Evolutionary conservation across 2,797 vertebrate species (phyloP), one percentile per base, ranked within the genome.

Genomic region (Thalassophryne amazonica): DNA sequence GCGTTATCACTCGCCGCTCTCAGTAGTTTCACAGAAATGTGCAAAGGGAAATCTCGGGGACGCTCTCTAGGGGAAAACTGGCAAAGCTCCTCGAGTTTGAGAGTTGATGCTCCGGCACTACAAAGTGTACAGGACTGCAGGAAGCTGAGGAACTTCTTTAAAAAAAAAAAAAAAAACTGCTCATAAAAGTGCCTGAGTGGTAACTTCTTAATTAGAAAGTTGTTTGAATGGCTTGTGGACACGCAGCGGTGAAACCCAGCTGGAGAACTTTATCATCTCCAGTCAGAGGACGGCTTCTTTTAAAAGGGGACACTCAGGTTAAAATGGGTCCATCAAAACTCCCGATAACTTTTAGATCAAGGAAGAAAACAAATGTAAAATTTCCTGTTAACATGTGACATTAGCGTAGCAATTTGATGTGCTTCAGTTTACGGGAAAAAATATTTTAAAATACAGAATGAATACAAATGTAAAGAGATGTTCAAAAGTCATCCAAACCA

Each of bases 201-300:
- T 73, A 72, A 76, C 68, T 79, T 75, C 62, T 77, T 86, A 86
- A 88, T 88, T 83, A 85, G 68, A 31, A 66, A 77, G 75, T 78
- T 69, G 38, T 32, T 78, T n/a, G 40, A 51, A 81, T 73, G 22
- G 64, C 75, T 78, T 25, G 35, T 65, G 67, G 81, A 72, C 62
- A 61, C 51, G 37, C 11, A 54, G 28, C 9, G 6, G 4, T 19
- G 15, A 5, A 10, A 55, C 57, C 60, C 55, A 51, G 63, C 52
- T 49, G 57, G 64, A 80, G 63, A 79, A 86, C 68, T 84, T 78
- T 78, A 67, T 75, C 71, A 56, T 74, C 67, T 76, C 24, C 33
- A 69, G 72, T 40, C 68, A 49, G 38, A 49, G 48, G 48, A 50
- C 11, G 24, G 13, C 12, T 36, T 39, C 49, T 45, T 12, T 30